These are phyloP conservation scores for Drepanosiphum platanoidis DNA, from an alignment of 2,888 invertebrate genomes.

Conservation along the genomic window DNA sequence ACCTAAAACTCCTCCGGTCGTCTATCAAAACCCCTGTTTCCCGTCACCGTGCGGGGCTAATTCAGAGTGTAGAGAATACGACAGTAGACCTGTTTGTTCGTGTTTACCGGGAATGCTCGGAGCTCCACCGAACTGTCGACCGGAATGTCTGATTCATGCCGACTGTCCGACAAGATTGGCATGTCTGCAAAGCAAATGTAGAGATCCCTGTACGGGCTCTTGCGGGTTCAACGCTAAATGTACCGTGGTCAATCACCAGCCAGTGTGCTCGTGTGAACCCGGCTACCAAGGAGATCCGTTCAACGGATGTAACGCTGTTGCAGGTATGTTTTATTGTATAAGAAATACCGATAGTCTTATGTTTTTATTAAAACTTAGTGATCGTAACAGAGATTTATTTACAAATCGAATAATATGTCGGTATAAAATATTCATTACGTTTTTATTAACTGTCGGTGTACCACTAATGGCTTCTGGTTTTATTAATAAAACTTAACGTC, in stretches of 20 bases:
- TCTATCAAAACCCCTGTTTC: constrained; percentile 74
- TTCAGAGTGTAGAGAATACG: constrained; percentile 70
- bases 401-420: not conserved
- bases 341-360: not conserved
- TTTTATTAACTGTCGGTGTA: constrained; percentile 25
- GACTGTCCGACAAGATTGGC: constrained; percentile 81
- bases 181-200: constrained; percentile 77
- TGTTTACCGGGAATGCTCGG: constrained; percentile 81
- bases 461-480: constrained; percentile 31
- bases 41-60: constrained; percentile 80
- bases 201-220: constrained; percentile 80
- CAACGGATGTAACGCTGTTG: constrained; percentile 74
- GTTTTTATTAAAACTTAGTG: constrained; percentile 26
- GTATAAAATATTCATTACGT: not conserved
- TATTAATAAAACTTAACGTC: not conserved
- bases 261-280: constrained; percentile 78
- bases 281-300: constrained; percentile 85
- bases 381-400: not conserved
- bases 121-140: constrained; percentile 81
- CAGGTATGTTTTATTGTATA: constrained; percentile 64
- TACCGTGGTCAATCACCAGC: constrained; percentile 78
- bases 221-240: constrained; percentile 83
- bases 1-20: constrained; percentile 65
- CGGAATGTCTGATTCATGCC: constrained; percentile 81
- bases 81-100: constrained; percentile 77